Evolutionary conservation across 2,888 invertebrate species (phyloP).

Genomic region (Ctenicera cuprea): DNA sequence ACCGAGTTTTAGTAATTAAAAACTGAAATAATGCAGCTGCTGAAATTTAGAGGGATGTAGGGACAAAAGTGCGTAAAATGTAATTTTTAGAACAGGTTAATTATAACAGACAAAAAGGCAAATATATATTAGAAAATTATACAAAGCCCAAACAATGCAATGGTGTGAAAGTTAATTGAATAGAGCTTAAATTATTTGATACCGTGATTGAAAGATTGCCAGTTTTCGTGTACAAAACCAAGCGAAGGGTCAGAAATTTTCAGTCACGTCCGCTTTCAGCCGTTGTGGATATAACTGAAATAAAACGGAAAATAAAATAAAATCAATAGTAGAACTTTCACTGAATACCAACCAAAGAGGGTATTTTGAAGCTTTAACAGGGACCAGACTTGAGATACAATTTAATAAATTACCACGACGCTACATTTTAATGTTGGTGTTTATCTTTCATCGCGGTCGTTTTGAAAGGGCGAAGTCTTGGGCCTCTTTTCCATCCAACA

Average conservation of each 20-base stretch:
- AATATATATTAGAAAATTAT: not conserved
- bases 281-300: constrained; percentile 27
- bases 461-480: constrained; percentile 13
- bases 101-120: too few species aligned
- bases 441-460: constrained; percentile 10
- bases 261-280: constrained; percentile 29
- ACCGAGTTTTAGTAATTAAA: constrained; percentile 5
- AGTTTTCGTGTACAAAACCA: constrained; percentile 16
- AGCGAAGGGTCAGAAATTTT: constrained; percentile 26
- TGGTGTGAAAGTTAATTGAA: not conserved
- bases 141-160: not conserved
- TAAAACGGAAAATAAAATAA: constrained; percentile 27
- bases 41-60: too few species aligned
- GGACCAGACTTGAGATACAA: constrained; percentile 21
- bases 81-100: too few species aligned
- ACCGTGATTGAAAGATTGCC: constrained; percentile 15
- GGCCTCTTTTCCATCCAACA: constrained; percentile 1
- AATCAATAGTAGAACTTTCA: constrained; percentile 26
- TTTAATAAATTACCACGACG: constrained; percentile 29
- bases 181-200: constrained; percentile 2
- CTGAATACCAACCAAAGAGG: constrained; percentile 19
- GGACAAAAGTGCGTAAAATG: too few species aligned
- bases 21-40: not conserved
- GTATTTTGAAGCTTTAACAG: constrained; percentile 26
- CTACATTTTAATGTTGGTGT: constrained; percentile 17